phyloP scores from a whole-genome alignment of 2,113 vertebrate species.

The human region GRCh38 chr4:71327001-71327500 shows the following conservation, averaged over 20 bases:
- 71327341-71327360: background rate
- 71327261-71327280: slow-evolving; percentile 38
- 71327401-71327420: background rate
- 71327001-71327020: slow-evolving; percentile 26
- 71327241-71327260: slow-evolving; percentile 44
- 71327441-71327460: background rate
- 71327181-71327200: slow-evolving; percentile 59
- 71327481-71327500: background rate
- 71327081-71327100: slow-evolving; percentile 31
- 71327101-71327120: slow-evolving; percentile 53
- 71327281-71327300: slow-evolving; percentile 26
- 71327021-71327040: slow-evolving; percentile 24
- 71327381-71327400: background rate
- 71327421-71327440: background rate
- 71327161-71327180: slow-evolving; percentile 44
- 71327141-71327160: slow-evolving; percentile 53
- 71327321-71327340: background rate
- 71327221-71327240: slow-evolving; percentile 64
- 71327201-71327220: slow-evolving; percentile 54
- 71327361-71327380: background rate
- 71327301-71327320: background rate
- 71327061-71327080: slow-evolving; percentile 45
- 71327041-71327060: slow-evolving; percentile 48
- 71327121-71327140: background rate
- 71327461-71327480: background rate